These are phyloP conservation scores for Polypterus bichir DNA, from an alignment of 2,113 vertebrate species.

Conservation along the genomic window DNA sequence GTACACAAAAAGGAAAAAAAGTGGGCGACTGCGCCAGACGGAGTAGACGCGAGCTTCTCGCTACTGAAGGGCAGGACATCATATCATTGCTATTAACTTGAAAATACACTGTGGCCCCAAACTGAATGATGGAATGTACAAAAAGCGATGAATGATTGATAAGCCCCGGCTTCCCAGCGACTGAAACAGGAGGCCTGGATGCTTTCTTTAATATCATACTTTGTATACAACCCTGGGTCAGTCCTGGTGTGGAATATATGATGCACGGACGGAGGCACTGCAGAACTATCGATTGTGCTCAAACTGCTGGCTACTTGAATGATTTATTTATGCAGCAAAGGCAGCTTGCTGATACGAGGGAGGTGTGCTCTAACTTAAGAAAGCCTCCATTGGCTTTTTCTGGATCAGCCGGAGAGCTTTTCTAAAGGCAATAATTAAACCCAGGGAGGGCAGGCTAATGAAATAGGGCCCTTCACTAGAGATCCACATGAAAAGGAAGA, in stretches of 20 bases:
- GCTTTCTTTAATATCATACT: slow-evolving; percentile 29
- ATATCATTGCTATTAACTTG: slow-evolving; percentile 16
- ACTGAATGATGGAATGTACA: slow-evolving; percentile 13
- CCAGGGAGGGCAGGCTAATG: slow-evolving; percentile 23
- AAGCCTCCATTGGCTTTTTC: slow-evolving; percentile 6
- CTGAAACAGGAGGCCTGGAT: slow-evolving; percentile 16
- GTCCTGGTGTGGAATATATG: slow-evolving; percentile 7
- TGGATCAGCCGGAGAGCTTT: not conserved
- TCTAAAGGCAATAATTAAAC: slow-evolving; percentile 27
- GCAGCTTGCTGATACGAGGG: slow-evolving; percentile 9
- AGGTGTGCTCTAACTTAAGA: slow-evolving; percentile 8
- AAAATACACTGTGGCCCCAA: slow-evolving; percentile 10
- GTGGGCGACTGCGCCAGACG: not conserved
- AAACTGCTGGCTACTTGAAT: slow-evolving; percentile 14
- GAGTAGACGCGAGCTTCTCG: slow-evolving; percentile 8
- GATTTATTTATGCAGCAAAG: slow-evolving; percentile 23
- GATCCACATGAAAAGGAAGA: slow-evolving; percentile 6
- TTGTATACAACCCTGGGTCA: slow-evolving; percentile 21
- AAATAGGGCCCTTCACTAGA: slow-evolving; percentile 11
- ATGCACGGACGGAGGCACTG: slow-evolving; percentile 17
- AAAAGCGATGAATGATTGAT: slow-evolving; percentile 24
- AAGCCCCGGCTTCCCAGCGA: slow-evolving; percentile 12
- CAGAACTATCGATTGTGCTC: slow-evolving; percentile 27
- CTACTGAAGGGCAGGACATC: slow-evolving; percentile 19
- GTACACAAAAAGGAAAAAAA: slow-evolving; percentile 3